A percentile compares a stretch with the other conserved stretches of the same genome.
phyloP scores from a whole-genome alignment of 2,888 invertebrate species.

The Drosophila demipolita region DNA sequence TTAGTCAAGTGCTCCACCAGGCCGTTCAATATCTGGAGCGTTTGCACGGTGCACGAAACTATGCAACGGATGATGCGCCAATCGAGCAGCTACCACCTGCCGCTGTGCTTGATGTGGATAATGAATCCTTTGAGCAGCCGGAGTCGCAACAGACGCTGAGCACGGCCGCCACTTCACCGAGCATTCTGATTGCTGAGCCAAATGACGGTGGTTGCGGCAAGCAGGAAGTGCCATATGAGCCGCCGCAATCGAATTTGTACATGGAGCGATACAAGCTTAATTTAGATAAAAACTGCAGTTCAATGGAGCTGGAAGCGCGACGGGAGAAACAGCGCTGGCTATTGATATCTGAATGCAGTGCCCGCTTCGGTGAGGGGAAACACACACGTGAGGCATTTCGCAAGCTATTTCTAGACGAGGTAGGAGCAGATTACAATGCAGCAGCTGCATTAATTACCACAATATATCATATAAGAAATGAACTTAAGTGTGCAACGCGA shows the following conservation, averaged over 20 bases:
- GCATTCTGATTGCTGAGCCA: slow-evolving; percentile 59
- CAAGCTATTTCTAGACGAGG: slow-evolving; percentile 84
- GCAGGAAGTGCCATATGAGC: slow-evolving; percentile 75
- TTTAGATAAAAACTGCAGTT: slow-evolving; percentile 84
- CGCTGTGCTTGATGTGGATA: slow-evolving; percentile 61
- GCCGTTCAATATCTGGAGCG: slow-evolving; percentile 83
- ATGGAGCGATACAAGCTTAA: slow-evolving; percentile 84
- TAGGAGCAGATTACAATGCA: slow-evolving; percentile 63
- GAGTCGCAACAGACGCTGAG: slow-evolving; percentile 16
- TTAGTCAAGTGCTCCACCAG: slow-evolving; percentile 81
- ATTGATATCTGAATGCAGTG: slow-evolving; percentile 85
- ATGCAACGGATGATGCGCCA: slow-evolving; percentile 26
- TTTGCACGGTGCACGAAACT: slow-evolving; percentile 77
- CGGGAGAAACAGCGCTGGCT: slow-evolving; percentile 85
- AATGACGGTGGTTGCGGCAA: slow-evolving; percentile 50
- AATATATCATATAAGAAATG: not conserved
- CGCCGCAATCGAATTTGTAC: slow-evolving; percentile 80
- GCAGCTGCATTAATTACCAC: slow-evolving; percentile 45
- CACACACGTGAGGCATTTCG: slow-evolving; percentile 85
- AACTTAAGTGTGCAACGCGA: not conserved
- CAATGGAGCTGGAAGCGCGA: slow-evolving; percentile 85
- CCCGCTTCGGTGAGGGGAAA: slow-evolving; percentile 84
- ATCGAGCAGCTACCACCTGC: slow-evolving; percentile 33
- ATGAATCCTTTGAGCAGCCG: slow-evolving; percentile 23
- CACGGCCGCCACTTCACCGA: slow-evolving; percentile 44